phyloP scores from a whole-genome alignment of 1,140 invertebrate species.

The Orius laevigatus region DNA sequence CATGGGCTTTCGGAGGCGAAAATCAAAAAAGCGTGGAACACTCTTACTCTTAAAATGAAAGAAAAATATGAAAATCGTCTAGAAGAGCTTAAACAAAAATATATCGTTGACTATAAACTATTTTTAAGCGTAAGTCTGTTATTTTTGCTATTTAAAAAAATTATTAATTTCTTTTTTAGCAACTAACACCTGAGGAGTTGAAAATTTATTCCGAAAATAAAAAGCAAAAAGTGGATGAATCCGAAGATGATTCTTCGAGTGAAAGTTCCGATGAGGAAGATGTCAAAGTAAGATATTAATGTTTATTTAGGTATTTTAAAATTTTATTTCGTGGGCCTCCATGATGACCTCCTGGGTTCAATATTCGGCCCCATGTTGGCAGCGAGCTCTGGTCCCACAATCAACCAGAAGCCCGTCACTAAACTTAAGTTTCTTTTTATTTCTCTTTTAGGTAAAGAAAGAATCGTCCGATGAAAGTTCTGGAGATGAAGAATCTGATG shows the following conservation, averaged over 20 bases:
- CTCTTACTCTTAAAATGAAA: slow-evolving; percentile 5
- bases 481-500: neutral
- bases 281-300: neutral
- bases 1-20: slow-evolving; percentile 11
- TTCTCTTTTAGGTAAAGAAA: no score
- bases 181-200: slow-evolving; percentile 11
- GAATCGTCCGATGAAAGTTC: no score
- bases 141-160: neutral
- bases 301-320: no score
- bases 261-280: slow-evolving; percentile 6
- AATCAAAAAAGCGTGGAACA: slow-evolving; percentile 13
- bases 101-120: slow-evolving; percentile 11
- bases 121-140: slow-evolving; percentile 15
- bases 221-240: neutral
- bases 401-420: no score
- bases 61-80: slow-evolving; percentile 12
- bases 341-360: no score
- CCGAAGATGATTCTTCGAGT: neutral
- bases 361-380: no score
- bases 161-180: slow-evolving; percentile 9
- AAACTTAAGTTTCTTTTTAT: neutral
- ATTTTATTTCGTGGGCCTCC: no score
- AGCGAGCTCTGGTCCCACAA: no score
- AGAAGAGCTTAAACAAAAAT: slow-evolving; percentile 13
- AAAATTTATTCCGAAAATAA: slow-evolving; percentile 11